phyloP scores from a whole-genome alignment of 2,888 invertebrate genomes.

The Hydriomena furcata region DNA sequence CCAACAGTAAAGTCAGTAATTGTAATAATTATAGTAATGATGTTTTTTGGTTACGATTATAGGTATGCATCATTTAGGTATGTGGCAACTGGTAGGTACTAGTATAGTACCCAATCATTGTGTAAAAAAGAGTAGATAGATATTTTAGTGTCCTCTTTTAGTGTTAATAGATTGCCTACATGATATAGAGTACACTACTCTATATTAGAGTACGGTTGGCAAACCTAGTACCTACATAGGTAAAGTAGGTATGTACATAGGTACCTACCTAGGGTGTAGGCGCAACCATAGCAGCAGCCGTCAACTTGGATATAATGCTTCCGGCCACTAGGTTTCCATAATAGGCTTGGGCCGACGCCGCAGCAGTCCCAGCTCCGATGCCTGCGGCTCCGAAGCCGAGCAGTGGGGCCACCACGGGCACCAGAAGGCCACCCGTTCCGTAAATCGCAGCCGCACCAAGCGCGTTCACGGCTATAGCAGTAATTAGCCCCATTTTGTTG shows the following conservation, averaged over 20 bases:
- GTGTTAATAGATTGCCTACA: too few relatives aligned
- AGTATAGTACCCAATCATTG: too few relatives aligned
- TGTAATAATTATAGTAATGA: too few relatives aligned
- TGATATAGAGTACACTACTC: too few relatives aligned
- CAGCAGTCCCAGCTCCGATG: conserved; percentile 58
- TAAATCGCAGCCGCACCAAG: conserved; percentile 58
- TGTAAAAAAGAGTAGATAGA: too few relatives aligned
- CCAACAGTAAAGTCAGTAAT: too few relatives aligned
- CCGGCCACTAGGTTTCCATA: conserved; percentile 66
- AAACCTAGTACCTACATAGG: too few relatives aligned
- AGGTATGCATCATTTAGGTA: too few relatives aligned
- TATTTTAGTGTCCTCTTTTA: too few relatives aligned
- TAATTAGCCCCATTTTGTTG: conserved; percentile 55
- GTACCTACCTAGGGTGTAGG: conserved; percentile 59
- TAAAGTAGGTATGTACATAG: not conserved
- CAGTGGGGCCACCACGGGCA: conserved; percentile 53
- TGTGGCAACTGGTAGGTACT: too few relatives aligned
- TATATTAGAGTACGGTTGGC: too few relatives aligned
- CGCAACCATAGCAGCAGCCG: conserved; percentile 64
- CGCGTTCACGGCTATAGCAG: conserved; percentile 53
- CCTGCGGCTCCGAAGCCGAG: conserved; percentile 62
- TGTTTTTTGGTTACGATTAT: too few relatives aligned
- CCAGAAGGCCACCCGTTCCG: conserved; percentile 58
- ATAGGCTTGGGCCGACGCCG: conserved; percentile 65
- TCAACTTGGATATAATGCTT: conserved; percentile 60